Conservation (phyloP, 2,113 vertebrate species). For the Mesocricetus auratus region DNA sequence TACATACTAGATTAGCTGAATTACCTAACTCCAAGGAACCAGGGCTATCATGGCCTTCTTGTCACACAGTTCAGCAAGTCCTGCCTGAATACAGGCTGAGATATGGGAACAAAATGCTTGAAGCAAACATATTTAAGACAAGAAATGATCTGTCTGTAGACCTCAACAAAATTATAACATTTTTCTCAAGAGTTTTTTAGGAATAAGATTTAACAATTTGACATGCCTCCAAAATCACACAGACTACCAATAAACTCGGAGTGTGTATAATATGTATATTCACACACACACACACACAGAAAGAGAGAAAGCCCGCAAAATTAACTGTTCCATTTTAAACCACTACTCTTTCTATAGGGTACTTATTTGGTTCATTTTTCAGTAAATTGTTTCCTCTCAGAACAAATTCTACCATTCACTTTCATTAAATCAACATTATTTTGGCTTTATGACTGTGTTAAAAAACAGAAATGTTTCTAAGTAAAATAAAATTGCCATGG, state of each 20-base stretch:
- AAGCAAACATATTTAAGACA: background rate
- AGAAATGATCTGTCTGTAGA: constrained; percentile 1
- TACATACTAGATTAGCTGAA: constrained; percentile 43
- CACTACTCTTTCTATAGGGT: constrained; percentile 56
- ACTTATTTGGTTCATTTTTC: constrained; percentile 60
- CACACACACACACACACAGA: background rate
- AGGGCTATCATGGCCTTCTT: background rate
- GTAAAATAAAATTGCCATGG: constrained; percentile 78
- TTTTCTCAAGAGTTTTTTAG: constrained; percentile 44
- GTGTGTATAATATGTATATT: background rate
- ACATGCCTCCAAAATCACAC: constrained; percentile 41
- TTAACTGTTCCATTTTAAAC: constrained; percentile 23
- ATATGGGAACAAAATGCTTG: background rate
- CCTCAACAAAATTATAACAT: constrained; percentile 39
- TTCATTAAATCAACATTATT: constrained; percentile 67
- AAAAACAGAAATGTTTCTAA: constrained; percentile 57
- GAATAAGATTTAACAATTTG: constrained; percentile 65
- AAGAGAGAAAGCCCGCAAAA: constrained; percentile 11
- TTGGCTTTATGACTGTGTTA: constrained; percentile 64
- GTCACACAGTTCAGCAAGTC: background rate
- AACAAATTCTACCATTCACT: constrained; percentile 64
- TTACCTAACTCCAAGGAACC: constrained; percentile 55
- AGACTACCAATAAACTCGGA: constrained; percentile 37
- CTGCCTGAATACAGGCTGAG: constrained; percentile 11
- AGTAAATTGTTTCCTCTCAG: constrained; percentile 44